Base-by-base conservation (phyloP, 2,797 vertebrate genomes). In the Epinephelus coioides region DNA sequence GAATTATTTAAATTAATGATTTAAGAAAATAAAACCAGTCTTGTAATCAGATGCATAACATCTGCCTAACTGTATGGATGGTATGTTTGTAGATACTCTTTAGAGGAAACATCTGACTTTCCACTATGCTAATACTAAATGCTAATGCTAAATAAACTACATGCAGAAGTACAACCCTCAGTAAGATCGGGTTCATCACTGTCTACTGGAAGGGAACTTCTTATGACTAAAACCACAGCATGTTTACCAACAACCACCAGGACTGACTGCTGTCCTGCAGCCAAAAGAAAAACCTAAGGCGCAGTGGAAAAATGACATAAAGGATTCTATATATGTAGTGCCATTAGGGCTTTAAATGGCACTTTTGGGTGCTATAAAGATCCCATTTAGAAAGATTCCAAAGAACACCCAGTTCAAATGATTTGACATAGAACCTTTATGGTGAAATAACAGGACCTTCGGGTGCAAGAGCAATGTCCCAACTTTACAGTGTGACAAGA, bases 341-440 rank as follows among this genome's bases (percentile, higher is more conserved):
- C 59, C 44, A 49, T 81, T 73, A 69, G 23, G 49, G 53, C 74
- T 82, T 79, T 75, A 78, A 86, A 84, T 69, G 85, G 84, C 30
- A 63, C 43, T 62, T 72, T 21, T 56, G 40, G 43, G 73, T 56
- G 64, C 60, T 10, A 18, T 78, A 81, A 79, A 75, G 70, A 76
- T 78, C 62, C 75, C 3, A 73, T 82, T 86, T 54, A 82, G 74
- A 82, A 73, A 84, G 25, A 78, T 38, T 71, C 15, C 57, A 71
- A 11, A 30, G 10, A 73, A 56, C 38, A 54, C 23, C 27, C 18
- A 78, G 66, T 71, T 87, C 60, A 79, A 65, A 44, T 53, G 51
- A 67, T 76, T 73, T 73, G 54, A 81, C 80, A 81, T 19, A 40
- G 59, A 69, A 72, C 74, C 14, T 65, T 83, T 66, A 66, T 15